Conservation (phyloP, 2,888 invertebrate genomes). For the Patella pellucida region DNA sequence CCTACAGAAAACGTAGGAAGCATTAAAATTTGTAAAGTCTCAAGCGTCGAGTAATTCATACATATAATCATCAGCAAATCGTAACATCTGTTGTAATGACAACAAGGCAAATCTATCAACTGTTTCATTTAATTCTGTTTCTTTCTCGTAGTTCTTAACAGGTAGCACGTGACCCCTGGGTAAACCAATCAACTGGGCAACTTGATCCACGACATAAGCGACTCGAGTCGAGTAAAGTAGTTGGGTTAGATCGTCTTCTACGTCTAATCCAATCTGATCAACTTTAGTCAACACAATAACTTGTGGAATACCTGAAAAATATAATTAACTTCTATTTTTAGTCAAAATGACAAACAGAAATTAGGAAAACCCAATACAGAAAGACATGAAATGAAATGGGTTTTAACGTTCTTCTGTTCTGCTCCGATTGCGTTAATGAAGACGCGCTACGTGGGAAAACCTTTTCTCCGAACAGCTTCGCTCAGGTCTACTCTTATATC, state of each 20-base stretch:
- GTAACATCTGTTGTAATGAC: slow-evolving; percentile 38
- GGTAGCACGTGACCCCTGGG: slow-evolving; percentile 42
- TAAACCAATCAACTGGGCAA: slow-evolving; percentile 39
- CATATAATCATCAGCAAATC: slow-evolving; percentile 40
- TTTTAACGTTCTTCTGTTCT: too few relatives aligned
- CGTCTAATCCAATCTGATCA: slow-evolving; percentile 40
- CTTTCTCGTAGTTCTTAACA: slow-evolving; percentile 44
- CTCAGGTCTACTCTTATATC: too few relatives aligned
- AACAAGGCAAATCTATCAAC: slow-evolving; percentile 39
- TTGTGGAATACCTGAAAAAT: slow-evolving; percentile 40
- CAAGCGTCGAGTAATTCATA: slow-evolving; percentile 31
- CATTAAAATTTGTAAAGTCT: background rate
- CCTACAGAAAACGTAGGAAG: too few relatives aligned
- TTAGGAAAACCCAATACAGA: too few relatives aligned
- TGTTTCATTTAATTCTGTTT: slow-evolving; percentile 38
- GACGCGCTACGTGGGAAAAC: too few relatives aligned
- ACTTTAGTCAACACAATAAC: slow-evolving; percentile 47
- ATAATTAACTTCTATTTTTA: too few relatives aligned
- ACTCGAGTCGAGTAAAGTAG: slow-evolving; percentile 35
- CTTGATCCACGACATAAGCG: slow-evolving; percentile 38
- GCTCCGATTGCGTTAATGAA: too few relatives aligned
- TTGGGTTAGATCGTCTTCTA: slow-evolving; percentile 34
- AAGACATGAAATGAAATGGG: too few relatives aligned
- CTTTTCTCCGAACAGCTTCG: too few relatives aligned
- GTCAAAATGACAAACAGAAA: too few relatives aligned